A percentile compares a stretch with the other conserved stretches of the same genome.
Evolutionary conservation across 2,113 vertebrate species (phyloP).

Genomic region (Heliornis fulica): DNA sequence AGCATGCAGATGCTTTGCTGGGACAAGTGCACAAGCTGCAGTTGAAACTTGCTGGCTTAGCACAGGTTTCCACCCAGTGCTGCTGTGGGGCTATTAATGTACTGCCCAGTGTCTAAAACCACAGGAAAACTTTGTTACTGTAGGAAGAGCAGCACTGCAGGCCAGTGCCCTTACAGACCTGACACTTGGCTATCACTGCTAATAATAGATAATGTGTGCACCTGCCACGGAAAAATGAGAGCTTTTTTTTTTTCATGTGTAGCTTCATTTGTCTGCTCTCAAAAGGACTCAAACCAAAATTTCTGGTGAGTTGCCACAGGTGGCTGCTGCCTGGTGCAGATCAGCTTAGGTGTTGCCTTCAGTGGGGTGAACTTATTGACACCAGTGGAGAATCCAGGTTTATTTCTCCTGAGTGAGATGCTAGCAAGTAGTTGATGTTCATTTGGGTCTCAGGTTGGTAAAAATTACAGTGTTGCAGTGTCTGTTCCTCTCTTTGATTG

Average conservation of each 20-base stretch:
- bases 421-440: not conserved
- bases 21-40: not conserved
- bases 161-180: not conserved
- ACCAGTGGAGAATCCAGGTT: not conserved
- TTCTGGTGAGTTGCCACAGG: not conserved
- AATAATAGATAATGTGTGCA: not conserved
- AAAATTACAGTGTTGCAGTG: not conserved
- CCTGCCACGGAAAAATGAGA: not conserved
- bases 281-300: not conserved
- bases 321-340: not conserved
- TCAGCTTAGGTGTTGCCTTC: not conserved
- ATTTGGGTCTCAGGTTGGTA: not conserved
- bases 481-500: not conserved
- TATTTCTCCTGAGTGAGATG: not conserved
- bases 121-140: slow-evolving; percentile 4
- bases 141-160: slow-evolving; percentile 36
- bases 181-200: not conserved
- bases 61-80: not conserved
- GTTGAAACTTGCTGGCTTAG: not conserved
- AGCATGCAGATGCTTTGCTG: not conserved
- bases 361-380: not conserved
- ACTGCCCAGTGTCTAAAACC: not conserved
- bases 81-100: not conserved
- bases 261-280: not conserved
- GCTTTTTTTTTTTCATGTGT: not conserved